These are phyloP conservation scores for Chydorus sphaericus DNA, from an alignment of 2,888 invertebrate genomes.

Conservation along the genomic window DNA sequence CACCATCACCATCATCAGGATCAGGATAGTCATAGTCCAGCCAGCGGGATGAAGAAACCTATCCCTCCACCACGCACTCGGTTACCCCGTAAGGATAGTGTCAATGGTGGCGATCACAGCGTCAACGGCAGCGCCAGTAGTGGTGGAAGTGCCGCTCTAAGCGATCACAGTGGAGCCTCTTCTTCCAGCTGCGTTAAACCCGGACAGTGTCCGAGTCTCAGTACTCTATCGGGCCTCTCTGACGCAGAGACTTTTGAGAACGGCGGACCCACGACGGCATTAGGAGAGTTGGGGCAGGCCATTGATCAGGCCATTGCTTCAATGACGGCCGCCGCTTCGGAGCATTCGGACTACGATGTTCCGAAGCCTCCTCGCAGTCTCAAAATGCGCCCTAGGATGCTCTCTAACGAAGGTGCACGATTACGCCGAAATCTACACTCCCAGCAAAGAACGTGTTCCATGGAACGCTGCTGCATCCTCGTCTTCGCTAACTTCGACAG, in stretches of 20 bases:
- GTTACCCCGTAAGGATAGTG: conserved; percentile 21
- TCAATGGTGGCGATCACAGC: conserved; percentile 25
- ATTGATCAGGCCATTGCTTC: conserved; percentile 12
- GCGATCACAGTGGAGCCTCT: not conserved
- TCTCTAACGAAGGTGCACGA: conserved; percentile 46
- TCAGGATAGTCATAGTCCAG: not conserved
- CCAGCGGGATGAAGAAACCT: conserved; percentile 19
- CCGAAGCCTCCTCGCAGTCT: conserved; percentile 12
- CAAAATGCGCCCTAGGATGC: conserved; percentile 7
- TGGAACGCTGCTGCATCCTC: conserved; percentile 29
- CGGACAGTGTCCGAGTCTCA: conserved; percentile 10
- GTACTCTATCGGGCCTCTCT: conserved; percentile 11
- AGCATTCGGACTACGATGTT: conserved; percentile 20
- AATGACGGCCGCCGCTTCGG: conserved; percentile 9
- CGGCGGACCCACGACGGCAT: not conserved
- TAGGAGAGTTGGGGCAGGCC: conserved; percentile 13
- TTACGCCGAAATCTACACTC: conserved; percentile 87
- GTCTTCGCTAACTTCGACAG: conserved; percentile 41
- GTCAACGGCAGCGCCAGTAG: conserved; percentile 17
- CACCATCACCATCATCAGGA: not conserved
- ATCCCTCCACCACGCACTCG: conserved; percentile 21
- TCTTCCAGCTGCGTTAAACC: not conserved
- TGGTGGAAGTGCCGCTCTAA: not conserved
- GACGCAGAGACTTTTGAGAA: conserved; percentile 9
- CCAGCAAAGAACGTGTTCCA: conserved; percentile 53